Evolutionary conservation across 2,113 vertebrate species (phyloP), one percentile per base, ranked within the genome.

Genomic region (Corapipo altera): DNA sequence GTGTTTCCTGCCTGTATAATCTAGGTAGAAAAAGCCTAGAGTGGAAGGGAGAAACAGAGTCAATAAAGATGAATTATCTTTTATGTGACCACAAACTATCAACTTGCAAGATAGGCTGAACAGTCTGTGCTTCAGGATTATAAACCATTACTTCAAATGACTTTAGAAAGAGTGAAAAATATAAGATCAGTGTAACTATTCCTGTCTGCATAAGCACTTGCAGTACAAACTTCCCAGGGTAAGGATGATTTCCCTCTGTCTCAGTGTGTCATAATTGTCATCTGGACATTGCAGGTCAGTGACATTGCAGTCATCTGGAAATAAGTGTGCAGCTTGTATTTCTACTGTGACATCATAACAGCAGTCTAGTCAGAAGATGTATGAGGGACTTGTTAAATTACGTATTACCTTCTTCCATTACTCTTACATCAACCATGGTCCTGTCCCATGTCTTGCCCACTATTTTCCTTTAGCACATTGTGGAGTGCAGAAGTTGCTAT

Each of bases 281-380:
- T 52, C 51, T 52, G 51, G 51, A 52, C 26, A 52, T 28, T 52
- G 51, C 51, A 52, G 51, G 15, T 52, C 51, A 52, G 15, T 28
- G 26, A 52, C 51, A 69, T 78, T 89, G 84, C 93, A 94, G 91
- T 94, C 77, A 87, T 92, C 69, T 88, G 86, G 73, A 92, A 89
- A 69, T 82, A 91, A 91, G 76, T 18, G 11, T 91, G 80, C 70
- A 82, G 91, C 61, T 92, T 87, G 80, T 94, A 30, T 91, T 85
- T 84, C 57, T 57, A 14, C 76, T 1, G 5, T 89, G 89, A 55
- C 46, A 39, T 87, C 81, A 52, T 41, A 87, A 78, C 65, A 88
- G 43, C 64, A 61, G 44, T 59, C 65, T 87, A 33, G 41, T 61
- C 66, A 72, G 80, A 43, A 70, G 57, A 52, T 21, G 6, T 19